Evolutionary conservation across 2,113 vertebrate species (phyloP), one percentile per base, ranked within the genome.

Genomic region (Diadophis punctatus): DNA sequence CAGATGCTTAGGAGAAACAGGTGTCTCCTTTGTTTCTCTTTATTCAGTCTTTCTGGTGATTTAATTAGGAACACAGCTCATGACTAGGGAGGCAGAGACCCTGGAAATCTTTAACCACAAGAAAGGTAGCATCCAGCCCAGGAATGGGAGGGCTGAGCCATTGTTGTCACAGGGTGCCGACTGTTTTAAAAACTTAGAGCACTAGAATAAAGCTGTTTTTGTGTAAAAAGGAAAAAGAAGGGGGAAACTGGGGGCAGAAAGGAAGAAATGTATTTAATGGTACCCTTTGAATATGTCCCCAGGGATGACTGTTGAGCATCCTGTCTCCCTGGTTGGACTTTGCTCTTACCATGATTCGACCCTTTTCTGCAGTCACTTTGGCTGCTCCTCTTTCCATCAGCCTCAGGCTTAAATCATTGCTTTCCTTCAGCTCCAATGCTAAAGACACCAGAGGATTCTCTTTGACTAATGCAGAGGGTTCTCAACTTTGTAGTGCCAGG

Each of bases 21-120:
- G 86, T 91, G 93, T 48, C 86, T 49, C 63, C 52, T 91, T 93
- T 93, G 93, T 91, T 91, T 84, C 51, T 12, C 30, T 85, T 91
- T 89, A 23, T 60, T 51, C 63, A 16, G 43, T 46, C 86, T 85
- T 80, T 51, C 68, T 80, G 58, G 90, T 25, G 89, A 39, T 60
- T 48, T 30, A 91, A 16, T 87, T 25, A 49, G 58, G 80, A 80
- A 46, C 30, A 56, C 39, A 43, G 39, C 39, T 88, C 11, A 14
- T 49, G 68, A 84, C 4, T 18, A 52, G 12, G 22, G 53, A 27
- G 92, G 55, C 46, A 87, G 85, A 53, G 27, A n/a, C 56, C 46
- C 30, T 23, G 22, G 25, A 90, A 34, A 39, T 22, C 14, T 60
- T 9, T 18, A 60, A 86, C 53, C 39, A 86, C 27, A n/a, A 88